A percentile compares a stretch with the other conserved stretches of the same genome.
These are phyloP conservation scores for Trichomycterus rosablanca DNA, from an alignment of 2,113 vertebrate species.

Conservation along the genomic window DNA sequence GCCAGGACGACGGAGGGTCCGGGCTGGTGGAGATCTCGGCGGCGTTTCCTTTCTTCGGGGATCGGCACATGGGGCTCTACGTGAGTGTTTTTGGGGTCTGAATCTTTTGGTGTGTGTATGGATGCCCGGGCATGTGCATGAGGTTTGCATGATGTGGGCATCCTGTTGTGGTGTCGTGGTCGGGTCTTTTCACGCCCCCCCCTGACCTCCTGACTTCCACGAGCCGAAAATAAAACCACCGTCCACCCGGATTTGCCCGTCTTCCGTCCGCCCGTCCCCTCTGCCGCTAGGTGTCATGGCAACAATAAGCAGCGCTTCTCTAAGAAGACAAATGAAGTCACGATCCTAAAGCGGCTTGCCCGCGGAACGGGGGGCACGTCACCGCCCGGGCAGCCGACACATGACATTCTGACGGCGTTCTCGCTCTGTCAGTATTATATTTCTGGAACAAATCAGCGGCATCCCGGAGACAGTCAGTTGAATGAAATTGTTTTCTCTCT, in stretches of 20 bases:
- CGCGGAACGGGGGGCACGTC: constrained; percentile 36
- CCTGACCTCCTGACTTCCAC: too few species aligned
- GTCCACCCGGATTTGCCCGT: too few species aligned
- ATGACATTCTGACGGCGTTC: constrained; percentile 31
- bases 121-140: background rate
- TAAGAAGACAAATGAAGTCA: constrained; percentile 52
- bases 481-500: constrained; percentile 15
- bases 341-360: constrained; percentile 43
- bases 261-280: too few species aligned
- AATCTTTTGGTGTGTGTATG: constrained; percentile 18
- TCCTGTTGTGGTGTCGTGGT: too few species aligned
- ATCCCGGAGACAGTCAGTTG: background rate
- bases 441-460: constrained; percentile 22
- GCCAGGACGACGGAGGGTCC: constrained; percentile 94
- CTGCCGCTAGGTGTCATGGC: constrained; percentile 61
- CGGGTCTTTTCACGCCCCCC: too few species aligned
- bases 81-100: constrained; percentile 73
- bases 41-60: constrained; percentile 92
- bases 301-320: constrained; percentile 60
- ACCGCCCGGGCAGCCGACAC: constrained; percentile 3
- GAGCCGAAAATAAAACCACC: too few species aligned
- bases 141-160: too few species aligned
- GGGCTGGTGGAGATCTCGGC: constrained; percentile 81
- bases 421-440: constrained; percentile 23
- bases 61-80: constrained; percentile 86